Base-by-base conservation (phyloP, 53 echinoderm and acorn worm genomes). In the Arbacia lixula region DNA sequence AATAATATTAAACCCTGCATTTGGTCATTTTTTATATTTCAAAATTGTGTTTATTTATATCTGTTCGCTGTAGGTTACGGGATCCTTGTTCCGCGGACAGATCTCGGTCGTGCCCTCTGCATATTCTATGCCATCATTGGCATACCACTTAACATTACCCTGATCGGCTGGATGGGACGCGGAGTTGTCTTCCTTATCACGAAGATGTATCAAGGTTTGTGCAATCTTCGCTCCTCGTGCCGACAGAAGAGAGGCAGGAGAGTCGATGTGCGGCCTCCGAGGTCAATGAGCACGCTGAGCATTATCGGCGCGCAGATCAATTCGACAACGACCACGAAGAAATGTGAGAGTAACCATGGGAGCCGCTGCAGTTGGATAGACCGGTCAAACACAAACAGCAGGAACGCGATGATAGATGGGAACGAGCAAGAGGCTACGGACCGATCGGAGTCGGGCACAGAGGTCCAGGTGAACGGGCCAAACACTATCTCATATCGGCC, bases 81-180 rank as follows among this genome's bases (percentile, higher is more conserved):
- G 12, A 36, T 78, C 19, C 79, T 60, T 1, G 79, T 78, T 6
- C 79, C 79, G 37, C 39, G 42, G 28, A 78, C 79, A 12, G 60
- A 58, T 4, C 24, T 38, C 0, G 79, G 79, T 22, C 79, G 79
- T 25, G 36, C 60, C 20, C 39, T 78, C 4, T 60, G 60, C 21
- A 36, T 60, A 37, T 6, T 78, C 4, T 78, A 78, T 26, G 79
- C 79, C 60, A 78, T 78, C 14, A 39, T 78, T 6, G 79, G 79
- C n/a, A 60, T 78, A 12, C 79, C 79, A 3, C 79, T 78, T 40
- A 78, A 78, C 42, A 78, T 78, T 60, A 41, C 79, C 19, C 60
- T 78, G 0, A 78, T 78, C 36, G 79, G 79, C 2, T 78, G 79
- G 79, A 40, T 78, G 1, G 79, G 79, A 3, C 32, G 79, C 14